phyloP scores from a whole-genome alignment of 2,113 vertebrate genomes.

The Sterrhoptilus dennistouni region DNA sequence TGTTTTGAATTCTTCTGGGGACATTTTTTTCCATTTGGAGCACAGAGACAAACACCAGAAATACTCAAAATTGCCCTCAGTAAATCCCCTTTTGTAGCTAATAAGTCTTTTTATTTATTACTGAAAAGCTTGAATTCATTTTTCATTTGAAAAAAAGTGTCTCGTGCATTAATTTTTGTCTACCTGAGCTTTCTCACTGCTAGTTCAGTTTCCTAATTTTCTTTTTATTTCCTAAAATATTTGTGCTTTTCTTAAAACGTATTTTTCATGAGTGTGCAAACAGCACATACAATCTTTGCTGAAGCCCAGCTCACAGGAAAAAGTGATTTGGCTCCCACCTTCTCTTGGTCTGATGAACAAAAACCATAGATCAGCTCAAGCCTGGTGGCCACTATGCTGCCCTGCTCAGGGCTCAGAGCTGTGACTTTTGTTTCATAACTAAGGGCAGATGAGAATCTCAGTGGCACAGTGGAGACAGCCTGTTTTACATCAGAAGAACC shows the following conservation, averaged over 20 bases:
- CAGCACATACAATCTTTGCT: fast-evolving
- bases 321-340: neutral
- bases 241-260: neutral
- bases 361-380: neutral
- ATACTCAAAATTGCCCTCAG: neutral
- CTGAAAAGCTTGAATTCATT: neutral
- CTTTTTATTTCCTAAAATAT: neutral
- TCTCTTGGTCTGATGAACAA: neutral
- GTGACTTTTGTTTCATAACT: neutral
- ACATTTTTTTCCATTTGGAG: neutral
- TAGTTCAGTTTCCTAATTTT: neutral
- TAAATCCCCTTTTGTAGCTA: neutral
- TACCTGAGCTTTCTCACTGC: neutral
- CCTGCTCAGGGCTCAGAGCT: neutral
- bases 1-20: neutral
- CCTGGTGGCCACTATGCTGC: neutral
- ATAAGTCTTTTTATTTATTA: neutral
- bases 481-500: neutral
- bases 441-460: neutral
- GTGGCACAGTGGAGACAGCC: neutral
- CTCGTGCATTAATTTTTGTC: neutral
- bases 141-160: neutral
- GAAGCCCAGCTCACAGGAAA: neutral
- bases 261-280: neutral
- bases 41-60: neutral